Base-by-base conservation (phyloP, 2,113 vertebrate genomes). In the Tachysurus fulvidraco region DNA sequence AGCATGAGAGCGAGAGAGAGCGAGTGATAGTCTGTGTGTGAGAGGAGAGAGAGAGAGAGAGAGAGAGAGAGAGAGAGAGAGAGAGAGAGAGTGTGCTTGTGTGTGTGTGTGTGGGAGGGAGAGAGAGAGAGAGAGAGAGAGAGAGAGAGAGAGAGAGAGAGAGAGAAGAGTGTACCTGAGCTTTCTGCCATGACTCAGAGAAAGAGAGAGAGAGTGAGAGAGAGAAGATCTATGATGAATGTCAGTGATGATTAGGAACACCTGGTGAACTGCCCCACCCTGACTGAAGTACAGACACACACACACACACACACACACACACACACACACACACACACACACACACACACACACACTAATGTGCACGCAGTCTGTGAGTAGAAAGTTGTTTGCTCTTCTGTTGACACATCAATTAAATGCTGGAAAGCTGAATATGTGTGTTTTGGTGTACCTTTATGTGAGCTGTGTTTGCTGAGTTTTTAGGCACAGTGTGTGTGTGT, bases 401-500 rank as follows among this genome's bases (percentile, higher is more conserved):
- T 92, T 88, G 87, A 88, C 85, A 80, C 74, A 17, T 50, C 17
- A 78, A n/a, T 84, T 78, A 92, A 89, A 79, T 65, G 80, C 76
- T 89, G 76, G 62, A 86, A 90, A 91, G 69, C 55, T 67, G 83
- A 55, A 30, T 30, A 13, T 64, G 57, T 86, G 79, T 86, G 85
- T 62, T 85, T 87, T 87, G 67, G 80, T 79, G 88, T 93, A 91
- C 92, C 89, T 95, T 95, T 93, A 94, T 95, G 91, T 89, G 89
- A 91, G 77, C 65, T 73, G 83, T 94, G 93, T 95, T 95, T 95
- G 91, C 91, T 91, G 90, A 95, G 92, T 89, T 92, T 92, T 71
- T 90, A 88, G 86, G n/a, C 85, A 88, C 77, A 86, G 90, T 90
- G 87, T 92, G 93, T 92, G 93, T 93, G 85, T 94, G 65, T 69